These are phyloP conservation scores for Bradypodion pumilum DNA, from an alignment of 2,797 vertebrate genomes.

Conservation along the genomic window DNA sequence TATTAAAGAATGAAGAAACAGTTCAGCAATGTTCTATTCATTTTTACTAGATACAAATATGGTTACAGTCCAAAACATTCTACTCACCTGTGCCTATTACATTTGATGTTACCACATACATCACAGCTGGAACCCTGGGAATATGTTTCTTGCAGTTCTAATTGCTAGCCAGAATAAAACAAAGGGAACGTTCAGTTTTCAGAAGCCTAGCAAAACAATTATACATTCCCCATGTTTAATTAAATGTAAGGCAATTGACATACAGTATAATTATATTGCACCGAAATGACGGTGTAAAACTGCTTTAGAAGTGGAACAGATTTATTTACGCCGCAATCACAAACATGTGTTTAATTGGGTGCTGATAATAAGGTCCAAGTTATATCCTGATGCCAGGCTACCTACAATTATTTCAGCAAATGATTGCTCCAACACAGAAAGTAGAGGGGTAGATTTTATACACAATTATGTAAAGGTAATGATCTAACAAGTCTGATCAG, in stretches of 20 bases:
- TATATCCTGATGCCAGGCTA: not conserved
- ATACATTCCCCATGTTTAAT: rapidly evolving
- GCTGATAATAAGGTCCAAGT: not conserved
- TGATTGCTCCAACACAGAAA: too few species aligned
- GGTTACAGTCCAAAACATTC: not conserved
- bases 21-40: not conserved
- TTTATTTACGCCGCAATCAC: not conserved
- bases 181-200: conserved; percentile 18
- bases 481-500: too few species aligned
- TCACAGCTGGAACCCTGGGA: conserved; percentile 90
- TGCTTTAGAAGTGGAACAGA: not conserved
- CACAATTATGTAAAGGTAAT: not conserved
- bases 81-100: conserved; percentile 89
- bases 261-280: not conserved
- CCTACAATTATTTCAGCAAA: not conserved
- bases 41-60: not conserved
- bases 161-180: conserved; percentile 68
- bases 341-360: not conserved
- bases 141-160: conserved; percentile 87
- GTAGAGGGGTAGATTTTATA: too few species aligned
- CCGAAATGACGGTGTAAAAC: not conserved
- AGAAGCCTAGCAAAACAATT: rapidly evolving
- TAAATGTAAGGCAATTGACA: rapidly evolving
- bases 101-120: conserved; percentile 93
- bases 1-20: conserved; percentile 61